These are phyloP conservation scores for Lobophora halterata DNA, from an alignment of 2,888 invertebrate genomes.

Conservation along the genomic window DNA sequence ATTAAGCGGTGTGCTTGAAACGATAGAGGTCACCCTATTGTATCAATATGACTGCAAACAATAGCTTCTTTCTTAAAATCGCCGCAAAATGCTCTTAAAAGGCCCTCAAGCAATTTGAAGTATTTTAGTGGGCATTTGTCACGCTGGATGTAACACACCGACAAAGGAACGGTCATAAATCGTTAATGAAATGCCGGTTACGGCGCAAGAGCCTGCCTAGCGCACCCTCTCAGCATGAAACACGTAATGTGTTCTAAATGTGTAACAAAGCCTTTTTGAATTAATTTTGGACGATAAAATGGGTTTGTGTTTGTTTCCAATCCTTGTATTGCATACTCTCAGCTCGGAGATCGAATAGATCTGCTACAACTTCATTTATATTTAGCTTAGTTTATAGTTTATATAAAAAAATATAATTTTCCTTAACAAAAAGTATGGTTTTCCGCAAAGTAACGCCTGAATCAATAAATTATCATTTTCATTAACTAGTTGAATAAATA, in stretches of 20 bases:
- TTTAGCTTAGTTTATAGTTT: too few species aligned
- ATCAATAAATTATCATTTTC: too few species aligned
- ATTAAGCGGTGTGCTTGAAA: neutral
- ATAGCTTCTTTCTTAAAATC: conserved; percentile 4
- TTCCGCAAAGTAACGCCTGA: too few species aligned
- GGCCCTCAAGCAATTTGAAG: conserved; percentile 32
- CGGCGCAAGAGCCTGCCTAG: conserved; percentile 28
- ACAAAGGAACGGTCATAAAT: conserved; percentile 55
- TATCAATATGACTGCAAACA: conserved; percentile 2
- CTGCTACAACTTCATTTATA: too few species aligned
- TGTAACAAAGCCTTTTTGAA: conserved; percentile 2
- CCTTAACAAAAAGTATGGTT: too few species aligned
- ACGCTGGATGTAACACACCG: conserved; percentile 34
- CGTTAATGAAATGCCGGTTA: conserved; percentile 57
- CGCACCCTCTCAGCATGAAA: conserved; percentile 43
- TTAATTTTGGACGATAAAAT: too few species aligned
- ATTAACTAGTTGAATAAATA: too few species aligned
- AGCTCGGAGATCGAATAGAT: too few species aligned
- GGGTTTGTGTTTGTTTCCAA: too few species aligned
- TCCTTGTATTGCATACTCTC: too few species aligned
- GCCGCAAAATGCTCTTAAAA: conserved; percentile 9
- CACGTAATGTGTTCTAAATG: conserved; percentile 11
- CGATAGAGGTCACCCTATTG: neutral
- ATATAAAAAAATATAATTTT: too few species aligned
- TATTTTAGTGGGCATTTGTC: conserved; percentile 46